Base-by-base conservation (phyloP, 2,113 vertebrate genomes). In the Megaceryle maxima region DNA sequence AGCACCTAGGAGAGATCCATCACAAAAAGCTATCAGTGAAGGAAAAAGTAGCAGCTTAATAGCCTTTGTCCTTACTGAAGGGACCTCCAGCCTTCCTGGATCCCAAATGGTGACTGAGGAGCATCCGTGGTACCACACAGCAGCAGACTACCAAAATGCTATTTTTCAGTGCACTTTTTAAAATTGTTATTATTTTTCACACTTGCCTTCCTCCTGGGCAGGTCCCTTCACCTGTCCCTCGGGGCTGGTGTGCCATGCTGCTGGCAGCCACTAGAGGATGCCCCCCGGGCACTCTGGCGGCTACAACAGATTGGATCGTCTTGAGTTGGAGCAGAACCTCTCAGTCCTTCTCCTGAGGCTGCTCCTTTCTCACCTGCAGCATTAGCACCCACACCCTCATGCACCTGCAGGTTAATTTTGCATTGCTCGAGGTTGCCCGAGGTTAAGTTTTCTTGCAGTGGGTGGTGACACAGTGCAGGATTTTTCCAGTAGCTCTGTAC, bases 211-310 rank as follows among this genome's bases (percentile, higher is more conserved):
- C 12, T 84, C 44, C 72, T 5, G 33, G 16, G 60, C 24, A 44
- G 15, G 20, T 66, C 26, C 17, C 63, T 31, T 51, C 14, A 2
- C 48, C 16, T 28, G 20, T 26, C 16, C 31, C 37, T 50, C 2
- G 0, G n/a, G 51, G 15, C 4, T 15, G 53, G 10, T 11, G 28
- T 3, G 3, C 69, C 60, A 6, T n/a, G n/a, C 90, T 69, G 44
- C 81, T 57, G 55, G 81, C 73, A 79, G 80, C 83, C 83, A 26
- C 94, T 84, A 81, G 86, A 72, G 86, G 92, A 77, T 94, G 76
- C 35, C 48, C 25, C 64, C 64, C 41, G 46, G 43, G 46, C 44
- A 8, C 7, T 15, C 2, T 4, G 14, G 43, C 18, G 22, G 44
- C 64, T 46, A 33, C 35, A 26, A 33, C 31, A 14, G 35, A 11